Conservation (phyloP, 2,888 invertebrate genomes). For the Lithodes maja region DNA sequence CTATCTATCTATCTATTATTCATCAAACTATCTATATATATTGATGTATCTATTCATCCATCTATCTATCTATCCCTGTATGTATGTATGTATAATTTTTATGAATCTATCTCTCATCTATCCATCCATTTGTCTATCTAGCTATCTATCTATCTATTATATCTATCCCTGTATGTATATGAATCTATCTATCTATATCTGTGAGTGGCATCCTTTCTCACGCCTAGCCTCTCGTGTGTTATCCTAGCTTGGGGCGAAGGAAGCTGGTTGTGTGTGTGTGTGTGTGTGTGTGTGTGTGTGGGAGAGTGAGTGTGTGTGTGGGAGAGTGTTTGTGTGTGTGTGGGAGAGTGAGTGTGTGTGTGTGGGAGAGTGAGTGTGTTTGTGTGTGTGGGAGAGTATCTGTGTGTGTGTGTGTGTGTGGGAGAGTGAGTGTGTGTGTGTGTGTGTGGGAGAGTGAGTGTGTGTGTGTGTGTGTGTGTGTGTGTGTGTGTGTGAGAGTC, state of each 20-base stretch:
- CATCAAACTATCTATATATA: too few relatives aligned
- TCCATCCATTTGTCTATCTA: not conserved
- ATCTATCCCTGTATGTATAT: not conserved
- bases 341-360: not conserved
- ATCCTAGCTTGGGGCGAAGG: too few relatives aligned
- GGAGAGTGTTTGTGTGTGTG: not conserved
- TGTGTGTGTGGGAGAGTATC: too few relatives aligned
- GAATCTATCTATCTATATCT: conserved; percentile 1
- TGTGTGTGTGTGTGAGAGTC: not conserved
- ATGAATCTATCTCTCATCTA: not conserved
- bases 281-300: too few relatives aligned
- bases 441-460: not conserved
- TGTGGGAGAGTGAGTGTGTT: not conserved
- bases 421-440: conserved; percentile 4
- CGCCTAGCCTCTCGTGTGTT: too few relatives aligned
- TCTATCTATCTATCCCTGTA: conserved; percentile 8
- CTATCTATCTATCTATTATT: conserved; percentile 8
- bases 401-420: conserved; percentile 13
- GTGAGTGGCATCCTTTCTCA: too few relatives aligned
- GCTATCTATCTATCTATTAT: not conserved
- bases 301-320: not conserved
- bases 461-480: not conserved
- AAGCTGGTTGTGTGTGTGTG: too few relatives aligned
- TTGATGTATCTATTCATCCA: too few relatives aligned
- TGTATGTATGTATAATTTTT: not conserved